Conservation (phyloP, 1,140 invertebrate species). For the Aphaenogaster rudis region DNA sequence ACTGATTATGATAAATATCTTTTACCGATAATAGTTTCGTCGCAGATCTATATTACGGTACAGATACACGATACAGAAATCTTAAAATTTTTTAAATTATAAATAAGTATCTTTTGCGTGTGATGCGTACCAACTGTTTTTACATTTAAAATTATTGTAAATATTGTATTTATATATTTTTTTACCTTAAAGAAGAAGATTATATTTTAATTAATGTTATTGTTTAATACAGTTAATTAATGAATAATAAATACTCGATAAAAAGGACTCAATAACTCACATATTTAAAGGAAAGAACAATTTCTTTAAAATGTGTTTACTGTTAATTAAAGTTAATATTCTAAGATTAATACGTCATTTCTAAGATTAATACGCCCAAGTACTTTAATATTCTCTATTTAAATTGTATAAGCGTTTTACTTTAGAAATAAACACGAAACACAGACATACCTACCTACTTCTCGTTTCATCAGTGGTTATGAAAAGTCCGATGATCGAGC, state of each 20-base stretch:
- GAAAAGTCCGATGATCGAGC: not conserved
- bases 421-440: constrained; percentile 1
- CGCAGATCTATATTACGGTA: not conserved
- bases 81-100: not conserved
- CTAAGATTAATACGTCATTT: not conserved
- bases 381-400: not conserved
- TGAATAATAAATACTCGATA: not conserved
- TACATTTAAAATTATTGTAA: not conserved
- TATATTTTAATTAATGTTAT: constrained; percentile 1
- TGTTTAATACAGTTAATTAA: not conserved
- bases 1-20: constrained; percentile 29
- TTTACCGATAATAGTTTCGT: not conserved
- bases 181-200: not conserved
- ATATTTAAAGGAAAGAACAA: no score
- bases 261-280: not conserved
- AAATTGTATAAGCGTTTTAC: not conserved
- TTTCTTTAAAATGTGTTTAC: not conserved
- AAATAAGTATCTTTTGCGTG: not conserved
- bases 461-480: not conserved
- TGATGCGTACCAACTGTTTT: not conserved
- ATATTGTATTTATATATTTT: not conserved
- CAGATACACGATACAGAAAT: not conserved
- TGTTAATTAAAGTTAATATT: not conserved
- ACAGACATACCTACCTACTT: not conserved
- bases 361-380: not conserved